Evolutionary conservation across 2,113 vertebrate genomes (phyloP), one percentile per base, ranked within the genome.

Genomic region (Kobus ellipsiprymnus): DNA sequence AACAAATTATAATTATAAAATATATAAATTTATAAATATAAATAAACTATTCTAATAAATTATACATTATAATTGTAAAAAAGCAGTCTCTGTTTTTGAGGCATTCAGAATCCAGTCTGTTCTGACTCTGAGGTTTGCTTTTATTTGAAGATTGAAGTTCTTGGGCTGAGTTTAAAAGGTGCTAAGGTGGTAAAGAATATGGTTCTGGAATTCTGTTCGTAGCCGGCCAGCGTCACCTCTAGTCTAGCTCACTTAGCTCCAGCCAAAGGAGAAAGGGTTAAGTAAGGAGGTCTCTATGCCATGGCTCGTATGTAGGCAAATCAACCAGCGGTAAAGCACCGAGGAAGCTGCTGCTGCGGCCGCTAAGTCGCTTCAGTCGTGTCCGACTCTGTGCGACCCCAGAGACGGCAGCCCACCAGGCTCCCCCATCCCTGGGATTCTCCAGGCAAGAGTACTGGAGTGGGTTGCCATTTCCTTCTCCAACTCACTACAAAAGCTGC

Each of bases 401-500:
- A 50, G 11, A 50, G 48, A 50, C 48, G 48, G 48, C 48, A 50
- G 48, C 48, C 48, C 48, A 50, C 48, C 12, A 3, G 48, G 48
- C 48, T 50, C 48, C 48, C 11, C 48, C 12, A 12, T 50, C 48
- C 48, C 48, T 50, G 48, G 48, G 48, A 50, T 50, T 50, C 48
- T 50, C 13, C 48, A 50, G 13, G 48, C 48, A 50, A 50, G 48
- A 50, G 13, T 1, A 50, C 48, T 50, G 48, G 48, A 50, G 48
- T 50, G 48, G 48, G 48, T 50, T 50, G 48, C 48, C 48, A 50
- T 50, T 50, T 13, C 48, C 48, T 50, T 50, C 48, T 50, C 48
- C 98, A 99, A 91, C 98, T 99, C 96, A 98, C 99, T 21, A 99
- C 99, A 67, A 99, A 99, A 98, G 99, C 99, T 94, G 98, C 99